A percentile compares a stretch with the other conserved stretches of the same genome.
phyloP scores from a whole-genome alignment of 1,140 invertebrate genomes.

The Bombus superbus region DNA sequence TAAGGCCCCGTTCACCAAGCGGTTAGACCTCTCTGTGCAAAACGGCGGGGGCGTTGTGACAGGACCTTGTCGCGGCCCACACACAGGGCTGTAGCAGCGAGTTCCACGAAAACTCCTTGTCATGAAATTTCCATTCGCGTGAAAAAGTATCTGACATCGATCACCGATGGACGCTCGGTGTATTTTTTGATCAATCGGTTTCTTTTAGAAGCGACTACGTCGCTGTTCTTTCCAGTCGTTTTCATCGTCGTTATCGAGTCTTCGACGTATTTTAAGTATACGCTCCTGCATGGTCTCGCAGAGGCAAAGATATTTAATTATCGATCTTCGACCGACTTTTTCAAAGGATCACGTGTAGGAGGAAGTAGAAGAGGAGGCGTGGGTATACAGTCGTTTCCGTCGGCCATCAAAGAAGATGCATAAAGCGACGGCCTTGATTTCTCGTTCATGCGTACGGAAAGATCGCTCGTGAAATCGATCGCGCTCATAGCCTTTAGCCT shows the following conservation, averaged over 20 bases:
- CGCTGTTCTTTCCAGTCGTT: no score
- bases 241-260: background rate
- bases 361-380: conserved; percentile 18
- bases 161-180: background rate
- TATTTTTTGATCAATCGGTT: background rate
- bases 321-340: conserved; percentile 40
- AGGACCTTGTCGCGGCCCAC: conserved; percentile 79
- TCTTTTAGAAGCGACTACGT: background rate
- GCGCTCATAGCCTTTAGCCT: conserved; percentile 35
- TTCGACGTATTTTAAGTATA: no score
- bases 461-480: conserved; percentile 49
- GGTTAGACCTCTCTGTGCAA: conserved; percentile 59
- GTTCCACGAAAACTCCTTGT: conserved; percentile 63
- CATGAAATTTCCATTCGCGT: background rate
- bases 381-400: conserved; percentile 26
- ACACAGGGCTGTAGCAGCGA: conserved; percentile 73
- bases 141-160: background rate
- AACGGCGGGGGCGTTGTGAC: conserved; percentile 76
- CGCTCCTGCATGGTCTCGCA: background rate
- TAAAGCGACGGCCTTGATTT: conserved; percentile 50
- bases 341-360: conserved; percentile 38
- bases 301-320: conserved; percentile 33
- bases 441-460: conserved; percentile 43
- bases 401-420: conserved; percentile 47
- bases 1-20: conserved; percentile 73